Base-by-base conservation (phyloP, 1,140 invertebrate genomes). In the Lucilia sericata region DNA sequence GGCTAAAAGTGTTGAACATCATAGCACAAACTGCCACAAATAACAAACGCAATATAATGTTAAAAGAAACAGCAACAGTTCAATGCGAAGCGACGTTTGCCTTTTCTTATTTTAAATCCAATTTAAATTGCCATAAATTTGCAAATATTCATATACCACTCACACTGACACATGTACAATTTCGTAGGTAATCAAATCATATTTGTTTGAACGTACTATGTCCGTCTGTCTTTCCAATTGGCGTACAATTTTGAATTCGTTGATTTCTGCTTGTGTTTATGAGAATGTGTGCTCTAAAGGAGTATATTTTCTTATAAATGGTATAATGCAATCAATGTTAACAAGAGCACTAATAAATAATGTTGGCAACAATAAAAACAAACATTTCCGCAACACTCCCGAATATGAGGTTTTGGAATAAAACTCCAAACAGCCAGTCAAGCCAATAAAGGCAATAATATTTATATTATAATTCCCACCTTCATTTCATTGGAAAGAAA, bases 51-150 rank as follows among this genome's bases (percentile, higher is more conserved):
- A 70, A 70, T 70, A 70, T 70, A 21, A 25, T 70, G 65, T 25
- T 21, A 21, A 70, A 70, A 70, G 65, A 25, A 70, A 19, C n/a
- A 21, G 65, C n/a, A 70, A 70, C 65, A 70, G n/a, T 19, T 70
- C 65, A 70, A 70, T 70, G 65, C 65, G 10, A 70, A 70, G 65
- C 65, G 65, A 70, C 65, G 65, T 51, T 12, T 80, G 42, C 42
- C 19, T 80, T 42, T 80, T 80, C 76, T 80, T 42, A 80, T 80
- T 80, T 80, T 80, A 80, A 80, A 80, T 80, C 76, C 76, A 80
- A 80, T 80, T 80, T 80, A 80, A 80, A 80, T 80, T 51, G 76
- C 42, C 49, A 80, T 80, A 49, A 80, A 80, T 80, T 51, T 49
- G 19, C 42, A 9, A 76, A 76, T 76, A 76, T 13, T 34, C 74